phyloP scores from a whole-genome alignment of 2,888 invertebrate species.

The Ophion costatus region DNA sequence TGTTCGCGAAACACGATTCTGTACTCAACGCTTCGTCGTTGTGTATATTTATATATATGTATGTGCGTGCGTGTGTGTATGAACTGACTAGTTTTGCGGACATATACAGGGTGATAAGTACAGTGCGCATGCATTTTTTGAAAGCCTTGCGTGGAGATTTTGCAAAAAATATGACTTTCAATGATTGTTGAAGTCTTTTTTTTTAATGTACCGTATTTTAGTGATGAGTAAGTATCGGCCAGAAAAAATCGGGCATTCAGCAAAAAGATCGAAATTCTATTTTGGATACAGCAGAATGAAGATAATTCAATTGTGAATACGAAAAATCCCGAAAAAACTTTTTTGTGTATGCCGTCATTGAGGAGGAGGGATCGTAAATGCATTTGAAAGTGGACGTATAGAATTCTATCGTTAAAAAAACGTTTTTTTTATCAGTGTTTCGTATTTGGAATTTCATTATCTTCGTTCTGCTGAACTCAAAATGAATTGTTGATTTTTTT shows the following conservation, averaged over 20 bases:
- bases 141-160: neutral
- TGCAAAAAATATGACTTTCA: neutral
- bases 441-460: no score
- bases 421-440: no score
- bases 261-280: neutral
- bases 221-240: neutral
- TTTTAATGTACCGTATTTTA: neutral
- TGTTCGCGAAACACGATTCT: conserved; percentile 44
- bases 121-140: neutral
- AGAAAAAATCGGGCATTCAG: neutral
- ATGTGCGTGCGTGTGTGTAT: neutral
- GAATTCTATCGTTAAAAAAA: no score
- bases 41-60: neutral
- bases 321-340: no score
- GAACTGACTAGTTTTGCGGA: neutral
- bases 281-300: neutral
- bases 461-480: no score
- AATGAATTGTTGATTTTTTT: no score
- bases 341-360: no score
- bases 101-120: neutral
- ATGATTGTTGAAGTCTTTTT: neutral
- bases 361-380: no score
- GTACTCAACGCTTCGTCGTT: conserved; percentile 32
- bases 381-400: no score
- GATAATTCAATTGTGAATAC: no score